Conservation (phyloP, 2,113 vertebrate genomes). For the Orycteropus afer region DNA sequence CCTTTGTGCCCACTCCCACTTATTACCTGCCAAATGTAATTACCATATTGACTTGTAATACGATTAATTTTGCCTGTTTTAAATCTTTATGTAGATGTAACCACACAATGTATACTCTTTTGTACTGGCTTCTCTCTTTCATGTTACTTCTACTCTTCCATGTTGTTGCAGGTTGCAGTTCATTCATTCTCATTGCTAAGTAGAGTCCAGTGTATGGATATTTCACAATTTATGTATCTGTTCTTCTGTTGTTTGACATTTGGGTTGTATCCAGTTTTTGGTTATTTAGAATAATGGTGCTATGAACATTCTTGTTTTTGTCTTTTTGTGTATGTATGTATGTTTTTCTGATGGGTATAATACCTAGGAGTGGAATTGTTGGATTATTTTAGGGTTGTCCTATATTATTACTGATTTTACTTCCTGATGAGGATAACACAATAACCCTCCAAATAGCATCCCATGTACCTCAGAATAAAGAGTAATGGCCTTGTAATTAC, state of each 20-base stretch:
- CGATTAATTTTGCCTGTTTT: neutral
- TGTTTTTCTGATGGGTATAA: neutral
- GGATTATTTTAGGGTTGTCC: neutral
- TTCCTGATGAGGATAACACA: neutral
- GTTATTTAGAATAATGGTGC: constrained; percentile 5
- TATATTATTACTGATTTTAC: constrained; percentile 15
- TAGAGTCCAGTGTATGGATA: neutral
- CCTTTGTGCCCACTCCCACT: neutral
- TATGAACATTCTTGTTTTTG: neutral
- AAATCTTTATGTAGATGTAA: neutral
- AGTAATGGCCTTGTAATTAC: neutral
- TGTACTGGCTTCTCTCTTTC: neutral
- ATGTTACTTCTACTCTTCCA: neutral
- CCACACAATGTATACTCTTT: neutral
- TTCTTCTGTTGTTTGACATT: neutral
- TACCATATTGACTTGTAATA: neutral
- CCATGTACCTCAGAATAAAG: constrained; percentile 37
- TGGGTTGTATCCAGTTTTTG: neutral
- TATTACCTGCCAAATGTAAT: neutral
- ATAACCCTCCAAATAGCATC: neutral
- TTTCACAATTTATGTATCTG: neutral
- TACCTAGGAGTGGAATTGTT: constrained; percentile 6
- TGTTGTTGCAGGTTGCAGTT: neutral
- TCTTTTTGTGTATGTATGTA: neutral
- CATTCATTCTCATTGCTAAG: neutral